A percentile compares a stretch with the other conserved stretches of the same genome.
Evolutionary conservation across 1,140 invertebrate species (phyloP).

Genomic region (Uloborus diversus): DNA sequence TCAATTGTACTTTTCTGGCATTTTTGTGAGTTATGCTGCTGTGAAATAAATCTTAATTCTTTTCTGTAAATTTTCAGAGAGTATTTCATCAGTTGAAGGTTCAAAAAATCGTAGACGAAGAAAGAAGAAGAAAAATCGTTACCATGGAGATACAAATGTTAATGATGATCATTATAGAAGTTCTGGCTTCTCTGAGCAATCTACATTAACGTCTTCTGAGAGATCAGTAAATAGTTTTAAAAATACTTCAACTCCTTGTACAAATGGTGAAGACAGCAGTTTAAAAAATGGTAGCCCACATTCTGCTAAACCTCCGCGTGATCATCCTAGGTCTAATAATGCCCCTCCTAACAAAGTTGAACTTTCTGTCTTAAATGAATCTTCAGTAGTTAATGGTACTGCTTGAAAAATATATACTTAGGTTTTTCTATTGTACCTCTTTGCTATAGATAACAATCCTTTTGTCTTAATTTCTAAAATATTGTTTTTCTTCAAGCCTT

Average conservation of each 20-base stretch:
- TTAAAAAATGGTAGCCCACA: slow-evolving; percentile 24
- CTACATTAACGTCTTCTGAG: slow-evolving; percentile 39
- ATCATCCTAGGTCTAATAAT: slow-evolving; percentile 22
- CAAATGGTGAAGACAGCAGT: slow-evolving; percentile 44
- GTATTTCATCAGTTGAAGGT: slow-evolving; percentile 60
- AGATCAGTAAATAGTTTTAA: slow-evolving; percentile 31
- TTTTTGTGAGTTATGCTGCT: too few relatives aligned
- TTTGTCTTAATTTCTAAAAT: slow-evolving; percentile 8
- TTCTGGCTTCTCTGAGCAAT: slow-evolving; percentile 46
- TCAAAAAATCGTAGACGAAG: slow-evolving; percentile 38
- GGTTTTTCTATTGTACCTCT: slow-evolving; percentile 15
- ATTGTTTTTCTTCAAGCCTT: not conserved
- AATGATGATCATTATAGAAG: slow-evolving; percentile 32
- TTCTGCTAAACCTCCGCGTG: slow-evolving; percentile 29
- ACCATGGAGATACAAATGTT: slow-evolving; percentile 28
- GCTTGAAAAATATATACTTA: slow-evolving; percentile 23
- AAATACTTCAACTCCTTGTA: slow-evolving; percentile 30
- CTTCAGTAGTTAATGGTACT: slow-evolving; percentile 42
- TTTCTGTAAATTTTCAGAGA: slow-evolving; percentile 58
- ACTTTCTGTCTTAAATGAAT: slow-evolving; percentile 36
- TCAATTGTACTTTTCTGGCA: too few relatives aligned
- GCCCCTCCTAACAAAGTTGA: slow-evolving; percentile 34
- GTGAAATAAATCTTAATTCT: too few relatives aligned
- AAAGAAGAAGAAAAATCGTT: slow-evolving; percentile 41
- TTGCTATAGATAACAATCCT: not conserved